phyloP scores from a whole-genome alignment of 2,113 vertebrate genomes.

The Struthidea cinerea region DNA sequence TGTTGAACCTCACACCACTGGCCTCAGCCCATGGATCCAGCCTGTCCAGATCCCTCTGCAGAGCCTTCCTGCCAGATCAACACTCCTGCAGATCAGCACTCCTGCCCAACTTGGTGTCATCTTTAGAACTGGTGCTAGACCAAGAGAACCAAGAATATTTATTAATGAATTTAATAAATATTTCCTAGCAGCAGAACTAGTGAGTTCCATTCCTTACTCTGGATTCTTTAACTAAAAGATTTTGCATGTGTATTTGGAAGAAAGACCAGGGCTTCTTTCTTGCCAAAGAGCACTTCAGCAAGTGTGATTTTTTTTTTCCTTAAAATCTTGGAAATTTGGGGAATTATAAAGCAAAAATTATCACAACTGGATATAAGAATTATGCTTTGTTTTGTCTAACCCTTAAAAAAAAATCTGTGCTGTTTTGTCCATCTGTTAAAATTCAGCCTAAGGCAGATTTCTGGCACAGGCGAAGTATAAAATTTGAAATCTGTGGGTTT shows the following conservation, averaged over 20 bases:
- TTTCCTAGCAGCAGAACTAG: background rate
- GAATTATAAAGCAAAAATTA: background rate
- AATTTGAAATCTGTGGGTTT: background rate
- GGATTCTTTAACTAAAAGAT: background rate
- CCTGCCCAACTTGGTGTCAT: fast-evolving
- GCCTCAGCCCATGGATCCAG: fast-evolving
- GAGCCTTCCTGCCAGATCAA: background rate
- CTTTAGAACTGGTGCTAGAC: background rate
- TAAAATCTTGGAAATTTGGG: background rate
- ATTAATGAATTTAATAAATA: background rate
- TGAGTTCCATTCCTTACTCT: background rate
- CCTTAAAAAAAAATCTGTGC: background rate
- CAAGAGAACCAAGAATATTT: background rate
- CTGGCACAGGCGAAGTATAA: background rate
- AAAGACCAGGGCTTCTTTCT: background rate
- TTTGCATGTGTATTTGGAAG: background rate
- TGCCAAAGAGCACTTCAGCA: background rate
- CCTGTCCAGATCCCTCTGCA: background rate
- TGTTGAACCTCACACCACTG: fast-evolving
- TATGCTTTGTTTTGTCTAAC: background rate
- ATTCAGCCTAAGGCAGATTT: background rate
- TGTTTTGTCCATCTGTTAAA: slow-evolving; percentile 29
- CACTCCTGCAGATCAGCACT: background rate
- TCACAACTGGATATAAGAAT: background rate
- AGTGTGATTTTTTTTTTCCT: background rate